Evolutionary conservation across 1,140 invertebrate species (phyloP).

Genomic region (Apis florea): DNA sequence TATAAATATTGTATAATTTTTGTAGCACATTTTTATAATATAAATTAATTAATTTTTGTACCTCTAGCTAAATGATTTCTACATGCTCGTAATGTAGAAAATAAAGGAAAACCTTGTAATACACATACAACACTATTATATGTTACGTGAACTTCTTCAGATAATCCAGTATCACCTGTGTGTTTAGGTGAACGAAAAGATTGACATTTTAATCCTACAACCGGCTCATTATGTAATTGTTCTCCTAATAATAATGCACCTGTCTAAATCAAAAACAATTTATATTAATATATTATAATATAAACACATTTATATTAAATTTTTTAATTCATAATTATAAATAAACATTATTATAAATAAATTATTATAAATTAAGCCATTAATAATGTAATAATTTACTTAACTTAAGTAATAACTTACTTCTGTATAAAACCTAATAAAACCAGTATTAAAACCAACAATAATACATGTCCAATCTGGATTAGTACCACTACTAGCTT

Average conservation of each 20-base stretch:
- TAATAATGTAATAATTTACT: not conserved
- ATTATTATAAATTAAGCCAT: too few relatives aligned
- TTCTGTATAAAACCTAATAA: constrained; percentile 93
- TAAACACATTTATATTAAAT: not conserved
- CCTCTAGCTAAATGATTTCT: constrained; percentile 91
- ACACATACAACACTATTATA: constrained; percentile 89
- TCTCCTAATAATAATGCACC: constrained; percentile 91
- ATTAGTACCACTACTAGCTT: constrained; percentile 84
- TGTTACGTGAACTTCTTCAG: constrained; percentile 92
- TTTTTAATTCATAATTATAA: not conserved
- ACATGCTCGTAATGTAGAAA: constrained; percentile 89
- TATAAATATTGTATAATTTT: not conserved
- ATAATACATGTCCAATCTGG: constrained; percentile 96
- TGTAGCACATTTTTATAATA: not conserved
- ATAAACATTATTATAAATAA: too few relatives aligned
- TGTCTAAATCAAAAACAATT: constrained; percentile 79
- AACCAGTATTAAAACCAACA: constrained; percentile 92
- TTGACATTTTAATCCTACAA: constrained; percentile 90
- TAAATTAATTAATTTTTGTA: constrained; percentile 66
- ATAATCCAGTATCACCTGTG: constrained; percentile 81
- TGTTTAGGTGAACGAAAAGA: constrained; percentile 85
- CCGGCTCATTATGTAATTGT: constrained; percentile 90
- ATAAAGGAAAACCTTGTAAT: constrained; percentile 91
- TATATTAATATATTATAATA: not conserved
- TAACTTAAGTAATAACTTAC: too few relatives aligned